These are phyloP conservation scores for Eupithecia inturbata DNA, from an alignment of 2,888 invertebrate species.

Conservation along the genomic window DNA sequence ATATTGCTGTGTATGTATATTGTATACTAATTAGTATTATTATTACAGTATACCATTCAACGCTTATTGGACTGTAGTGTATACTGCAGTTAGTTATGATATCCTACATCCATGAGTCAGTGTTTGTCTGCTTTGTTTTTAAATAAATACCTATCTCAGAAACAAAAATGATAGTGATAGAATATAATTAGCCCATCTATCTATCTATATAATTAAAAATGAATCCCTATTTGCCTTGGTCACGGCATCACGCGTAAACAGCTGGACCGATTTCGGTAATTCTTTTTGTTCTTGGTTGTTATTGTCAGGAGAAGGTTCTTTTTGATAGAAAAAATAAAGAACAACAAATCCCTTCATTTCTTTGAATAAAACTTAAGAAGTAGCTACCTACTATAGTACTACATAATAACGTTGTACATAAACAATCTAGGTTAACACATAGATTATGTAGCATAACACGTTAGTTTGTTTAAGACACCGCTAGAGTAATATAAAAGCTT, in stretches of 20 bases:
- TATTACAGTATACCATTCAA: neutral
- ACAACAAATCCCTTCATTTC: no score
- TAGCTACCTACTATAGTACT: constrained; percentile 2
- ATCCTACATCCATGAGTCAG: neutral
- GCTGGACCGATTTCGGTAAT: no score
- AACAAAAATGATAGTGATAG: neutral
- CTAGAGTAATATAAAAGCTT: neutral
- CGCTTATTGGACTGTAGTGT: neutral
- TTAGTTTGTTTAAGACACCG: neutral
- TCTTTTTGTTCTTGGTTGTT: no score
- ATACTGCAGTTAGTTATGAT: neutral
- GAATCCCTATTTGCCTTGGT: no score
- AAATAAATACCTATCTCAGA: neutral
- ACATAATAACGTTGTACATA: constrained; percentile 21
- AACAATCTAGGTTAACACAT: constrained; percentile 12
- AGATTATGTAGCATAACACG: constrained; percentile 6
- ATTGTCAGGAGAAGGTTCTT: no score
- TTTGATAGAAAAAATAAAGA: no score
- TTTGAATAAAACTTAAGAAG: neutral
- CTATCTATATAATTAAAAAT: no score
- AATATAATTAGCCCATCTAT: neutral
- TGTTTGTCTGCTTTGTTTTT: neutral
- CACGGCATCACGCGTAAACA: no score
- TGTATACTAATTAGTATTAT: neutral
- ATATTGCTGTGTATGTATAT: neutral